Conservation (phyloP, 2,797 vertebrate genomes). For the Oryzias dopingdopingensis region DNA sequence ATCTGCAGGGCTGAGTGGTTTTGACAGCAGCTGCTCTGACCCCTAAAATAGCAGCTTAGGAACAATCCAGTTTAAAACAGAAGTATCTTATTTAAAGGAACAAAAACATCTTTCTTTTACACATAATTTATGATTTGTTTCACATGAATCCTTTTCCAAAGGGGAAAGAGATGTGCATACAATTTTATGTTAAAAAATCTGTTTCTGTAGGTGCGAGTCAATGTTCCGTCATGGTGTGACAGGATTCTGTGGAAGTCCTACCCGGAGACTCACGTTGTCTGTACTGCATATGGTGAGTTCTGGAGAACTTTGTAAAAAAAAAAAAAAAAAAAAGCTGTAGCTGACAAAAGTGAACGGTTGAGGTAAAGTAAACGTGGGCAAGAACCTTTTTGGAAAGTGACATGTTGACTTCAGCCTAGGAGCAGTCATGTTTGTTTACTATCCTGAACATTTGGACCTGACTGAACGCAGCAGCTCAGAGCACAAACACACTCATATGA, state of each 20-base stretch:
- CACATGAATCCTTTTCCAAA: not conserved
- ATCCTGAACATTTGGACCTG: constrained; percentile 17
- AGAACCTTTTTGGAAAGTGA: not conserved
- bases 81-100: constrained; percentile 23
- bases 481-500: not conserved
- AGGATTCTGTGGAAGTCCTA: constrained; percentile 85
- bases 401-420: not conserved
- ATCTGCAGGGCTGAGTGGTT: constrained; percentile 19
- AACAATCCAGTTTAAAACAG: constrained; percentile 26
- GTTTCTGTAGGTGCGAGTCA: constrained; percentile 77
- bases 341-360: not conserved
- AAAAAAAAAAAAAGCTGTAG: not conserved
- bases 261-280: constrained; percentile 77
- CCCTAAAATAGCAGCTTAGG: constrained; percentile 52
- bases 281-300: constrained; percentile 81
- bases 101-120: not conserved
- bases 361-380: not conserved
- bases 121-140: not conserved
- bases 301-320: not conserved
- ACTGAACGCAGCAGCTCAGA: constrained; percentile 17
- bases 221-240: constrained; percentile 86
- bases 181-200: not conserved
- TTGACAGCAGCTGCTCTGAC: constrained; percentile 48
- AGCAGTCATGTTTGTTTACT: constrained; percentile 59
- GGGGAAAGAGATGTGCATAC: constrained; percentile 1